phyloP scores from a whole-genome alignment of 2,797 vertebrate genomes.

The Brachyrhaphis roseni region DNA sequence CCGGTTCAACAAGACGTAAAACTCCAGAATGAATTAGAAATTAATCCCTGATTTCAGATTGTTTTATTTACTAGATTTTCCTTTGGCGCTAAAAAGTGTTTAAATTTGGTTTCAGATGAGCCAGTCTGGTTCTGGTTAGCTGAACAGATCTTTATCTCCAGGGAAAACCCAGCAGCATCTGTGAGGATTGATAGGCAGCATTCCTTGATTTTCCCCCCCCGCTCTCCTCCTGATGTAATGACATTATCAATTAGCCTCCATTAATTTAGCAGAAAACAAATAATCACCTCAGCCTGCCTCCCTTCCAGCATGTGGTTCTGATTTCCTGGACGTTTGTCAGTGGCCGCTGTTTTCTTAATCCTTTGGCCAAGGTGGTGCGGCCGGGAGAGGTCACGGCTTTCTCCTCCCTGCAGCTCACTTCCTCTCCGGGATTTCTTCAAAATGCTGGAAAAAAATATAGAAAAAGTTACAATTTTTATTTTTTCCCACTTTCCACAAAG shows the following conservation, averaged over 20 bases:
- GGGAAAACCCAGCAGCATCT: slow-evolving; percentile 68
- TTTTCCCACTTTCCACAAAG: background rate
- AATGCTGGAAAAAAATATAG: background rate
- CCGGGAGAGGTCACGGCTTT: slow-evolving; percentile 74
- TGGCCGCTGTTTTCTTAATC: slow-evolving; percentile 80
- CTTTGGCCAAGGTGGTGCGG: slow-evolving; percentile 77
- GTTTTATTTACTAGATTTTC: background rate
- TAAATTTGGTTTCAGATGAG: background rate
- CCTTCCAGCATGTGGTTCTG: slow-evolving; percentile 82
- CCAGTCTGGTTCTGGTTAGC: slow-evolving; percentile 79
- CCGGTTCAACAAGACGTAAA: background rate
- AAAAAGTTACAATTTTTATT: slow-evolving; percentile 19
- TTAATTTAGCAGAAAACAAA: slow-evolving; percentile 88
- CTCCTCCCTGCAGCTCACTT: slow-evolving; percentile 62
- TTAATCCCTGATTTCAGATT: background rate
- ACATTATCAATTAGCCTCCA: slow-evolving; percentile 87
- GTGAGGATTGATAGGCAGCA: slow-evolving; percentile 80
- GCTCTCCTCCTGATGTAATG: slow-evolving; percentile 81
- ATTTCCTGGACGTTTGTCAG: slow-evolving; percentile 84
- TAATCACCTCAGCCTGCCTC: slow-evolving; percentile 76
- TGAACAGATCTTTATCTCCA: slow-evolving; percentile 75
- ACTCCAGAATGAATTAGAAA: background rate
- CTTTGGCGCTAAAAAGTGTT: slow-evolving; percentile 23
- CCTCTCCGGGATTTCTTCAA: slow-evolving; percentile 55
- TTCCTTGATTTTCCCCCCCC: slow-evolving; percentile 65